Evolutionary conservation across 2,113 vertebrate genomes (phyloP).

Genomic region (Vanacampus margaritifer): DNA sequence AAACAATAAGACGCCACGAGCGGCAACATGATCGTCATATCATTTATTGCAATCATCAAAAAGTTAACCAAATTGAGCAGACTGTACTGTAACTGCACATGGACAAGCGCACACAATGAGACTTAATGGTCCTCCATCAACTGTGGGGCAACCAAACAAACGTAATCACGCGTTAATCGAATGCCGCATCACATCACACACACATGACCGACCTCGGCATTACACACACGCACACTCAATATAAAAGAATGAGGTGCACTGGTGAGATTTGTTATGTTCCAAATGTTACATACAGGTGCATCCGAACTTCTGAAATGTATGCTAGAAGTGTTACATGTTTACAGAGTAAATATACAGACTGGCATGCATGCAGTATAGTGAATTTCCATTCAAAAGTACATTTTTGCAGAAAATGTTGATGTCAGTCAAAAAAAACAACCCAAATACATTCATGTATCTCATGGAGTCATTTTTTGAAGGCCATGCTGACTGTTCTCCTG

Average conservation of each 20-base stretch:
- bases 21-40: no score
- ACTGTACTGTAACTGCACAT: background rate
- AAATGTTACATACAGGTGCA: background rate
- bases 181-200: conserved; percentile 61
- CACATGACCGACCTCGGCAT: conserved; percentile 45
- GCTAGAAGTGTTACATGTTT: background rate
- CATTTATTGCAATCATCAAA: background rate
- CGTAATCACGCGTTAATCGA: conserved; percentile 63
- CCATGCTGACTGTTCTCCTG: no score
- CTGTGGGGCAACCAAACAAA: background rate
- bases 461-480: no score
- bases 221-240: background rate
- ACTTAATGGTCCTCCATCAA: background rate
- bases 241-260: background rate
- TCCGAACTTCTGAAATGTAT: background rate
- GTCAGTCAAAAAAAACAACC: background rate
- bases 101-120: background rate
- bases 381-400: background rate
- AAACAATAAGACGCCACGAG: background rate
- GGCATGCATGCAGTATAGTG: no score
- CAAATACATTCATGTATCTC: background rate
- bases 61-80: background rate
- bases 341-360: background rate
- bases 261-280: background rate
- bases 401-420: background rate